A percentile compares a stretch with the other conserved stretches of the same genome.
Evolutionary conservation across 1,140 invertebrate species (phyloP).

Genomic region (Drosophila nebulosa): DNA sequence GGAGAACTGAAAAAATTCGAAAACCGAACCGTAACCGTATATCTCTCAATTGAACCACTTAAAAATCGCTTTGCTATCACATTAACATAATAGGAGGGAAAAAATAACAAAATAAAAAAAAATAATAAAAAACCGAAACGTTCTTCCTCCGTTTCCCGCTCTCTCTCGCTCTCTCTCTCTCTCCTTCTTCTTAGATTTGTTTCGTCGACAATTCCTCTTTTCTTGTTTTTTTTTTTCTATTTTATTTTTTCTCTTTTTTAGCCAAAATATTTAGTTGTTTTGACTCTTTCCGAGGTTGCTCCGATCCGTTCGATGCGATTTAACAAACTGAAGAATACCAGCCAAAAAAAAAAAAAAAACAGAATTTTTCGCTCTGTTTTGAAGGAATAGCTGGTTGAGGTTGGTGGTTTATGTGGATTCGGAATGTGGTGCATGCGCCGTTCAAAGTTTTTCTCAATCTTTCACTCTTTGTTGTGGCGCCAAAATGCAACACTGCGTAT

Average conservation of each 20-base stretch:
- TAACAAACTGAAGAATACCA: constrained; percentile 64
- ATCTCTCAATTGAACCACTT: background rate
- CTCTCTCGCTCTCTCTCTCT: background rate
- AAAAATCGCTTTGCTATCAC: background rate
- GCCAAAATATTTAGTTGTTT: constrained; percentile 8
- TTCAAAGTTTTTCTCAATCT: background rate
- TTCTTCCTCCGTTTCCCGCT: background rate
- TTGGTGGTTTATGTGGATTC: constrained; percentile 25
- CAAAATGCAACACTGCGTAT: constrained; percentile 64
- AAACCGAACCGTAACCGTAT: background rate
- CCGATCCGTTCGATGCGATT: constrained; percentile 67
- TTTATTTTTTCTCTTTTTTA: constrained; percentile 22
- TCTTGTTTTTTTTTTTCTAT: constrained; percentile 28
- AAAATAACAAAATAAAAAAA: constrained; percentile 19
- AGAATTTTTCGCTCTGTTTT: constrained; percentile 29
- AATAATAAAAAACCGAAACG: background rate
- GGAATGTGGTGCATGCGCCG: constrained; percentile 40
- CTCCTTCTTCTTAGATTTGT: constrained; percentile 16
- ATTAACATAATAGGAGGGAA: constrained; percentile 7
- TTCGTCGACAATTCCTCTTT: constrained; percentile 40
- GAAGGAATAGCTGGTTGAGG: constrained; percentile 10
- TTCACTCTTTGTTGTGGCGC: constrained; percentile 43
- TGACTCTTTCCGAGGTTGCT: constrained; percentile 35
- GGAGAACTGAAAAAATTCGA: constrained; percentile 20
- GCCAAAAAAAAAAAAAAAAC: constrained; percentile 36